These are phyloP conservation scores for Diorhabda carinulata DNA, from an alignment of 1,140 invertebrate species.

Conservation along the genomic window DNA sequence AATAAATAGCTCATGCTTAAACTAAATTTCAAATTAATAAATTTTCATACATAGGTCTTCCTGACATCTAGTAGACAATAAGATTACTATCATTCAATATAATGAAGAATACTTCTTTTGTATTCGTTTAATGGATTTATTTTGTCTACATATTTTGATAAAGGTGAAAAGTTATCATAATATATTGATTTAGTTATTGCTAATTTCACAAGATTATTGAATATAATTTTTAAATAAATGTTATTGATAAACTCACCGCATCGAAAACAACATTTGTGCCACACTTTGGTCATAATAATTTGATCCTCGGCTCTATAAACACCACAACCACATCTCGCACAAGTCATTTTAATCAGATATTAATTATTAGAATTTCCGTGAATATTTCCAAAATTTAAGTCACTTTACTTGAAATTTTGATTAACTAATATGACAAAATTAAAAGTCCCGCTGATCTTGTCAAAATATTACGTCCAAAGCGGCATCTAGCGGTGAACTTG, in stretches of 20 bases:
- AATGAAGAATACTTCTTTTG: too few species aligned
- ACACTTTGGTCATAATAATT: conserved; percentile 48
- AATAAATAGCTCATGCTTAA: too few species aligned
- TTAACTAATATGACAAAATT: neutral
- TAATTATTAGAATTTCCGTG: too few species aligned
- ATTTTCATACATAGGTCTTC: too few species aligned
- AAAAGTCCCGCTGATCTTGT: neutral
- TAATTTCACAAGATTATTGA: neutral
- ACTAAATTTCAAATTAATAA: too few species aligned
- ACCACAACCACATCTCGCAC: conserved; percentile 47
- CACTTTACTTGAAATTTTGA: conserved; percentile 25
- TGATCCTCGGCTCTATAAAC: conserved; percentile 49
- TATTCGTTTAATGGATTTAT: too few species aligned
- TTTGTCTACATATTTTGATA: neutral
- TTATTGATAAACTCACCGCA: conserved; percentile 45
- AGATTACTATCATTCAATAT: too few species aligned
- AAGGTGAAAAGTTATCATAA: neutral
- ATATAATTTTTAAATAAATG: conserved; percentile 5
- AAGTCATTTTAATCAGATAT: conserved; percentile 26
- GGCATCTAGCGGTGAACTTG: conserved; percentile 18
- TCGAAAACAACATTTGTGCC: conserved; percentile 49
- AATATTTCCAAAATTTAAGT: neutral
- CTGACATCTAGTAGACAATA: too few species aligned
- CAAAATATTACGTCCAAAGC: neutral
- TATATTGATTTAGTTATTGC: neutral